Evolutionary conservation across 2,888 invertebrate genomes (phyloP), one percentile per base, ranked within the genome.

Genomic region (Zhengitettix transpicula): DNA sequence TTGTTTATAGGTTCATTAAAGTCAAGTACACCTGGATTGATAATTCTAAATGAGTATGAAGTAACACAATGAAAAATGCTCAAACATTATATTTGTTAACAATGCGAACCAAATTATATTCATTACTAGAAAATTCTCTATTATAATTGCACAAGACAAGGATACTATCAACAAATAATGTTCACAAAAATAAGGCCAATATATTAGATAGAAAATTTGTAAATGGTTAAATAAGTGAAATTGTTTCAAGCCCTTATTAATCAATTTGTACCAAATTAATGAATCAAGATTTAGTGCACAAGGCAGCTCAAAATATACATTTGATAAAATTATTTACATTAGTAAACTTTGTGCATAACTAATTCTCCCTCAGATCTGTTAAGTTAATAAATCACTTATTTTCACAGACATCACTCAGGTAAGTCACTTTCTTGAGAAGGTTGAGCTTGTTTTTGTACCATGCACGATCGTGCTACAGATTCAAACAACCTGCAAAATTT

Each of bases 391-490:
- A 28, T 28, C 28, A 28, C 28, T 28, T 28, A 28, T 28, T 28
- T 28, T 28, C 28, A 28, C 28, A 28, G 28, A 28, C 28, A 77
- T 79, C 79, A 84, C 81, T 86, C 85, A 71, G 80, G 77, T 72
- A 82, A 75, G 68, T 84, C 85, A 64, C 79, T 75, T 68, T 85
- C 85, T 59, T 80, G 79, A 65, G 75, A 76, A 72, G 77, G 80
- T 72, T 76, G 81, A 66, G 80, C 80, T 67, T 87, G 82, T 74
- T 89, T 90, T 70, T 88, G 88, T 52, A 87, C 87, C 83, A 94
- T 91, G 75, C 96, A 97, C 0, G 96, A 96, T 64, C 93, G 83
- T 28, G 97, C 97, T 65, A 97, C 96, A 1, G 94, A 95, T 71
- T 96, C 95, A 74, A 96, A 95, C 69, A 97, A 79, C 71, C 94